phyloP scores from a whole-genome alignment of 2,888 invertebrate species.

The Morpho achilles region DNA sequence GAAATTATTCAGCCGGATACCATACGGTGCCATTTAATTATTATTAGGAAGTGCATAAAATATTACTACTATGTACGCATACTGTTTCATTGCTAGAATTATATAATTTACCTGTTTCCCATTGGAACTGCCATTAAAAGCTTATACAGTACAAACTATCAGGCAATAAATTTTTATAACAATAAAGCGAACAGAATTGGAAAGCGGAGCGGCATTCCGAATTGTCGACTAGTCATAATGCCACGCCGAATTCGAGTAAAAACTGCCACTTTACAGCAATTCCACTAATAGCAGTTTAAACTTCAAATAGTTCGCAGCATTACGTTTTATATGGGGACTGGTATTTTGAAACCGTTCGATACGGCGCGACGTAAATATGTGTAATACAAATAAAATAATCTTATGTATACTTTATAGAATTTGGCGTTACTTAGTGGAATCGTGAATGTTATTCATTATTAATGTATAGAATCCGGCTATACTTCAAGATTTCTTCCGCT shows the following conservation, averaged over 20 bases:
- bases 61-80: no score
- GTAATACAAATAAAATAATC: neutral
- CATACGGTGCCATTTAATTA: no score
- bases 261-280: constrained; percentile 37
- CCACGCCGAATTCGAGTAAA: constrained; percentile 33
- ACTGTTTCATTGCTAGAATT: no score
- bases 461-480: no score
- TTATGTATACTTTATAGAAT: no score
- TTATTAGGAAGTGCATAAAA: no score
- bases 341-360: constrained; percentile 24
- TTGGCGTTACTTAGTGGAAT: no score
- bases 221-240: constrained; percentile 23
- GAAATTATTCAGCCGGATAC: no score
- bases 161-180: constrained; percentile 14
- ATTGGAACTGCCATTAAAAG: constrained; percentile 4
- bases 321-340: constrained; percentile 33
- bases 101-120: constrained; percentile 4
- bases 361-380: constrained; percentile 3
- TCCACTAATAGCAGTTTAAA: constrained; percentile 40
- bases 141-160: constrained; percentile 8
- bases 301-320: constrained; percentile 43
- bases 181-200: constrained; percentile 17
- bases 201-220: constrained; percentile 18
- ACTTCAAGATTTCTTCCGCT: no score
- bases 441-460: no score